These are phyloP conservation scores for Ariolimax columbianus DNA, from an alignment of 2,888 invertebrate species.

Conservation along the genomic window DNA sequence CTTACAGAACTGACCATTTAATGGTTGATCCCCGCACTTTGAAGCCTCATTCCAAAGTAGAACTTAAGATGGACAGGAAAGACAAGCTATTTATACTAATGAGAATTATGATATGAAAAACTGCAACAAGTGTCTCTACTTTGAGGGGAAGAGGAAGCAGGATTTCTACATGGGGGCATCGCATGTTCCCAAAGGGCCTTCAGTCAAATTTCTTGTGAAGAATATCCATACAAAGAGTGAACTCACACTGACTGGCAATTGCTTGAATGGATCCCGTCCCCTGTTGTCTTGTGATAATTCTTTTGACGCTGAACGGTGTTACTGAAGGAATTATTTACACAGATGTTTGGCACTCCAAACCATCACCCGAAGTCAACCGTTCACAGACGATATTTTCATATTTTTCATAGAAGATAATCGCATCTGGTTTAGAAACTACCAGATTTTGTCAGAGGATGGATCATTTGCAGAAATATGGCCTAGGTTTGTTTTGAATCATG, in stretches of 20 bases:
- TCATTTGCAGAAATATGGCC: conserved; percentile 93
- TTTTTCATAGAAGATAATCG: conserved; percentile 94
- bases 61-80: conserved; percentile 94
- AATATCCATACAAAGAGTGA: conserved; percentile 98
- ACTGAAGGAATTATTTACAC: conserved; percentile 86
- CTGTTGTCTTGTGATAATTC: conserved; percentile 92
- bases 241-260: conserved; percentile 97
- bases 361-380: conserved; percentile 99
- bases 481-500: conserved; percentile 83
- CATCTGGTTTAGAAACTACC: conserved; percentile 99
- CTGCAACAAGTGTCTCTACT: conserved; percentile 95
- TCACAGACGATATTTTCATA: conserved; percentile 96
- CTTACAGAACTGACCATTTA: conserved; percentile 92
- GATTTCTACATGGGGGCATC: conserved; percentile 97
- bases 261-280: conserved; percentile 94
- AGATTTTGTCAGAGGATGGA: conserved; percentile 93
- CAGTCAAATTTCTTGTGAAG: conserved; percentile 95
- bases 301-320: conserved; percentile 83
- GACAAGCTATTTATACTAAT: conserved; percentile 90
- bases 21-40: conserved; percentile 95
- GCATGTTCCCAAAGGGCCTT: conserved; percentile 92
- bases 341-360: conserved; percentile 94
- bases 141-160: conserved; percentile 93
- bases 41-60: conserved; percentile 93
- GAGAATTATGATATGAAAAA: conserved; percentile 94